Percentiles rank a stretch among this genome's conserved stretches.
Evolutionary conservation across 2,797 vertebrate species (phyloP).

Genomic region (Mormyrops attenuatus): DNA sequence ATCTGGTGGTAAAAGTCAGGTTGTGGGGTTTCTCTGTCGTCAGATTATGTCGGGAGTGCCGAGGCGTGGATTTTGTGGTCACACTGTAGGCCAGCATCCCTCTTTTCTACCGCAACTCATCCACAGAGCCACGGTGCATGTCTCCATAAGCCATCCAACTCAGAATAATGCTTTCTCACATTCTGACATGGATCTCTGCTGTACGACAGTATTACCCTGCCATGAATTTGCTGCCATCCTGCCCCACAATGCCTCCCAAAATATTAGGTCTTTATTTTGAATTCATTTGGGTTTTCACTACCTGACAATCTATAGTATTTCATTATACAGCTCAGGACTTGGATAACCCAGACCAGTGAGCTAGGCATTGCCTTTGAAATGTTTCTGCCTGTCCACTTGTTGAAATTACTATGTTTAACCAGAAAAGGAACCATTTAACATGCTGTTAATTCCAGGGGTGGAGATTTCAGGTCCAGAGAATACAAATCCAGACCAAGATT

Average conservation of each 20-base stretch:
- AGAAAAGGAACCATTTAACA: background rate
- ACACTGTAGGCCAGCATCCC: too few relatives aligned
- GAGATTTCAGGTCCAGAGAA: background rate
- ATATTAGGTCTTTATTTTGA: background rate
- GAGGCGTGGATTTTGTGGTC: background rate
- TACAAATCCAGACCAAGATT: too few relatives aligned
- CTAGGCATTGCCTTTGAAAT: background rate
- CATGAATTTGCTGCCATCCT: background rate
- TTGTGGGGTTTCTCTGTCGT: constrained; percentile 7
- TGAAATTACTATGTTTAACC: background rate
- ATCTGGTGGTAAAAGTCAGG: constrained; percentile 3
- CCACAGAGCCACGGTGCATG: background rate
- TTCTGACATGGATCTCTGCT: background rate
- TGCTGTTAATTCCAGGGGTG: background rate
- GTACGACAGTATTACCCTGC: background rate
- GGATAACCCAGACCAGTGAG: background rate
- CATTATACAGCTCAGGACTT: background rate
- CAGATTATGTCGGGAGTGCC: background rate
- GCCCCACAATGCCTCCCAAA: background rate
- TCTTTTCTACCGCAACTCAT: background rate
- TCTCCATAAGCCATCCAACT: background rate
- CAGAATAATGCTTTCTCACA: background rate
- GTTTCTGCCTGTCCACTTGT: background rate
- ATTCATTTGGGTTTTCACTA: background rate
- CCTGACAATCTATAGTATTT: background rate